phyloP scores from a whole-genome alignment of 2,113 vertebrate genomes.

The Dendropsophus ebraccatus region DNA sequence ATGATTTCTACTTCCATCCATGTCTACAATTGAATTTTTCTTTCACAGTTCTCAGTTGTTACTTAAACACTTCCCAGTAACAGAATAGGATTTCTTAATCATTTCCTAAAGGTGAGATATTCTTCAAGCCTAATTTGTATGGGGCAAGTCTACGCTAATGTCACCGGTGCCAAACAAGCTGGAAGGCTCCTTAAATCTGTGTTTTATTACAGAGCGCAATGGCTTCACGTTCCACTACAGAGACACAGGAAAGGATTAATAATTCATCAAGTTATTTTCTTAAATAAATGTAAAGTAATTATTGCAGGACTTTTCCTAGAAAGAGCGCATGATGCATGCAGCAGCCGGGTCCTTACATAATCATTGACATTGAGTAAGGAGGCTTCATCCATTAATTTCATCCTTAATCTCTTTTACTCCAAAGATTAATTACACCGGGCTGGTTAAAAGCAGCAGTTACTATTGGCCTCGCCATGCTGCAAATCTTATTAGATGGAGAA shows the following conservation, averaged over 20 bases:
- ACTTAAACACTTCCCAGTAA: background rate
- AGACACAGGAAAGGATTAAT: constrained; percentile 8
- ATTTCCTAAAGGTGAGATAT: constrained; percentile 19
- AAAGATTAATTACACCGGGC: constrained; percentile 23
- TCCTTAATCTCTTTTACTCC: constrained; percentile 37
- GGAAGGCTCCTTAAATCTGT: background rate
- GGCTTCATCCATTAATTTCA: constrained; percentile 36
- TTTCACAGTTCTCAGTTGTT: background rate
- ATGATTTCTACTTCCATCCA: no score
- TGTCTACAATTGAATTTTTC: no score
- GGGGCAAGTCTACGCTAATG: background rate
- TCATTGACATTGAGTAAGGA: constrained; percentile 42
- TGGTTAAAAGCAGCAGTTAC: constrained; percentile 15
- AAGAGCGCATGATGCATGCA: constrained; percentile 23
- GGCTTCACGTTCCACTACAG: background rate
- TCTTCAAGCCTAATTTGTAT: constrained; percentile 2
- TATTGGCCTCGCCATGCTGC: background rate
- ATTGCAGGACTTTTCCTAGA: constrained; percentile 36
- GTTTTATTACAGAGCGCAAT: background rate
- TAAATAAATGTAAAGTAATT: constrained; percentile 39
- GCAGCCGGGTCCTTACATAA: constrained; percentile 27
- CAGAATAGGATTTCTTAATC: background rate
- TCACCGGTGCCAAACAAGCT: background rate
- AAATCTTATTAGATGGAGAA: constrained; percentile 11
- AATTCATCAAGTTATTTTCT: constrained; percentile 41